These are phyloP conservation scores for Phalera bucephala DNA, from an alignment of 2,888 invertebrate genomes.

Conservation along the genomic window DNA sequence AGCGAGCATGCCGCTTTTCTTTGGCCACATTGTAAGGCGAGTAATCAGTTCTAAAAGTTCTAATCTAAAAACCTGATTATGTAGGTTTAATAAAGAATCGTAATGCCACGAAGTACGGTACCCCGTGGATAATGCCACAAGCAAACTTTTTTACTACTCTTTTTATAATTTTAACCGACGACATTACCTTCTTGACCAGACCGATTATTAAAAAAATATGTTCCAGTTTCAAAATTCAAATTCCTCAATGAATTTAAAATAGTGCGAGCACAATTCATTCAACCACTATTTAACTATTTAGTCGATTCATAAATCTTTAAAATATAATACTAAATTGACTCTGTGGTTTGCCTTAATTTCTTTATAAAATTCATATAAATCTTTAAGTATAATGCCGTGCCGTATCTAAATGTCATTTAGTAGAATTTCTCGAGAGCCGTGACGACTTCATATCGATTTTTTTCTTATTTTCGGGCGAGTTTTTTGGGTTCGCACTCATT, in stretches of 20 bases:
- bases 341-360: constrained; percentile 47
- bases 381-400: constrained; percentile 37
- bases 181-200: too few relatives aligned
- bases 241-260: constrained; percentile 21
- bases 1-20: too few relatives aligned
- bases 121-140: too few relatives aligned
- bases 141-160: too few relatives aligned
- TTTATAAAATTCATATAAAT: constrained; percentile 71
- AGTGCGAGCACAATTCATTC: constrained; percentile 25
- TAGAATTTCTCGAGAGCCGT: constrained; percentile 49
- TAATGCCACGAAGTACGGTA: too few relatives aligned
- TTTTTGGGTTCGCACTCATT: constrained; percentile 53
- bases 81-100: too few relatives aligned
- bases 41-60: too few relatives aligned
- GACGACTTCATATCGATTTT: constrained; percentile 56
- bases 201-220: constrained; percentile 10
- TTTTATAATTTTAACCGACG: too few relatives aligned
- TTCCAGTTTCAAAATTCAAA: constrained; percentile 18
- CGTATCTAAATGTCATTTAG: constrained; percentile 40
- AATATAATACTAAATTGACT: constrained; percentile 26
- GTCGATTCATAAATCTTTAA: constrained; percentile 32
- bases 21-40: too few relatives aligned
- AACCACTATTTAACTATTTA: constrained; percentile 7
- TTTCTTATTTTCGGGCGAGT: constrained; percentile 33
- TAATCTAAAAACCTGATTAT: too few relatives aligned